Evolutionary conservation across 2,113 vertebrate species (phyloP).

Genomic region (Amphilophus citrinellus): DNA sequence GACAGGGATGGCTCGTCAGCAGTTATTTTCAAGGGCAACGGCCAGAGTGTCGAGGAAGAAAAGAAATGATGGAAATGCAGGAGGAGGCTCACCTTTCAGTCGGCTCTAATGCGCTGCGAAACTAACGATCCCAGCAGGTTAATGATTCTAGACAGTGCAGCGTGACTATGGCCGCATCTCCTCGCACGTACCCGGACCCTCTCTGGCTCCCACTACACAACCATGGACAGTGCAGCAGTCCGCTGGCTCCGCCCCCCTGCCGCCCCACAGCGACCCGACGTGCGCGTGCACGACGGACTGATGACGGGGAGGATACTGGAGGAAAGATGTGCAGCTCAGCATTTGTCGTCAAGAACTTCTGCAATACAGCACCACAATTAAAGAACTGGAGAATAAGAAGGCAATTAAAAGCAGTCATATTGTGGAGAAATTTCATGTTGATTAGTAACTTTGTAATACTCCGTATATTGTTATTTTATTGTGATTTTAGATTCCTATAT

Average conservation of each 20-base stretch:
- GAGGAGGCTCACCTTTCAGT: slow-evolving; percentile 67
- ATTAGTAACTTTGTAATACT: too few relatives aligned
- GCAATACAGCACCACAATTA: too few relatives aligned
- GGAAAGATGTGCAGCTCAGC: not conserved
- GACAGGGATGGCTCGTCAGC: slow-evolving; percentile 62
- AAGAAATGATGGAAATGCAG: not conserved
- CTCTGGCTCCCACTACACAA: slow-evolving; percentile 56
- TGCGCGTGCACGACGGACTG: slow-evolving; percentile 59
- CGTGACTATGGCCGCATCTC: slow-evolving; percentile 76
- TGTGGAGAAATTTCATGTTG: too few relatives aligned
- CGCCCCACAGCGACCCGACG: slow-evolving; percentile 39
- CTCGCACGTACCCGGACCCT: slow-evolving; percentile 58
- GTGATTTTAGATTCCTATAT: too few relatives aligned
- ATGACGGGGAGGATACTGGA: not conserved
- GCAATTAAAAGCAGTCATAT: too few relatives aligned
- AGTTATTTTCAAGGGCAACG: slow-evolving; percentile 59
- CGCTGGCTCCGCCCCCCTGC: slow-evolving; percentile 64
- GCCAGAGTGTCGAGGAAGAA: not conserved
- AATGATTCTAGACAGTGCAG: slow-evolving; percentile 23
- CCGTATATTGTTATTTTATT: too few relatives aligned
- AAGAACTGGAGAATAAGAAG: too few relatives aligned
- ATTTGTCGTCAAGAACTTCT: not conserved
- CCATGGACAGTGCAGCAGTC: slow-evolving; percentile 78
- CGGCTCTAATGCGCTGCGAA: slow-evolving; percentile 38
- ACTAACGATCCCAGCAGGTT: slow-evolving; percentile 44